Base-by-base conservation (phyloP, 2,888 invertebrate genomes). In the Microlaimidae sp. region DNA sequence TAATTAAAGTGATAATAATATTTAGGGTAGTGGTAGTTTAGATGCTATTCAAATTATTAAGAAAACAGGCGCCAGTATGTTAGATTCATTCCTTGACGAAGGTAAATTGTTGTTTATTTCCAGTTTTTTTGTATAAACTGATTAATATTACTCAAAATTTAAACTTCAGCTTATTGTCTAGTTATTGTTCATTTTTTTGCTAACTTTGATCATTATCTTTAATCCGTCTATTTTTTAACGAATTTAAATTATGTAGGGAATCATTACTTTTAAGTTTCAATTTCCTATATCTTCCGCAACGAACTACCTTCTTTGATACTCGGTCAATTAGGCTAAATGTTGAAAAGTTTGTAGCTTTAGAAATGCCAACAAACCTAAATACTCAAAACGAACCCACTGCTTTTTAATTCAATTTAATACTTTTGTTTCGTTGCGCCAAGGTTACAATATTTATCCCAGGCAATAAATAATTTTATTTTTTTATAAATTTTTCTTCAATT, bases 11-110 rank as follows among this genome's bases (percentile, higher is more conserved):
- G n/a, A n/a, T n/a, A n/a, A n/a, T n/a, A n/a, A n/a, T 32, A 17
- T 58, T 25, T 58, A 70, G 70, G 92, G 92, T 13, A 88, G 90
- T 49, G 90, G 89, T 7, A 89, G 92, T 72, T 75, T 99, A 40
- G 83, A 85, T 63, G 86, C 95, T 5, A 95, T 97, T 68, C 95
- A 97, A 74, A 83, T 97, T 42, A 92, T 97, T 56, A 97, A 97
- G 73, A 97, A 92, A 66, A 80, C 84, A 57, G 97, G 97, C 59
- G 92, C 86, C 56, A 81, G 85, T 27, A 75, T 99, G 51, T 81
- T 82, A 58, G 93, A 97, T 66, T 97, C 95, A 1, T 97, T 92
- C 75, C 76, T 99, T 45, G 97, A 97, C 75, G 76, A 77, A 67
- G 78, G 76, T 74, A n/a, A n/a, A n/a, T n/a, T n/a, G n/a, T 58